Evolutionary conservation across 2,888 invertebrate species (phyloP).

Genomic region (Cabera pusaria): DNA sequence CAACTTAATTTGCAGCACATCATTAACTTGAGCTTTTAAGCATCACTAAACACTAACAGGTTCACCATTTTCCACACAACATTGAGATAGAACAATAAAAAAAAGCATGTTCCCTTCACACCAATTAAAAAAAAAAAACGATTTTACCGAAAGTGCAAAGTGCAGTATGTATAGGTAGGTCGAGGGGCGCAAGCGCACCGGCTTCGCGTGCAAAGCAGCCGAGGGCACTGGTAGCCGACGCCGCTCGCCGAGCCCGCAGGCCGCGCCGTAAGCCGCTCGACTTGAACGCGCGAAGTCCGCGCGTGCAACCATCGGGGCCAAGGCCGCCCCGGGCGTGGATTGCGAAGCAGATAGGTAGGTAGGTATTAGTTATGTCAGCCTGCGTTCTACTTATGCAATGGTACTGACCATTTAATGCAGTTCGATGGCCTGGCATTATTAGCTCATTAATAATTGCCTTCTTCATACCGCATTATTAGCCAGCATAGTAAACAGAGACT

Average conservation of each 20-base stretch:
- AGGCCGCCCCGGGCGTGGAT: slow-evolving; percentile 61
- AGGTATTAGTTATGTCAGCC: slow-evolving; percentile 75
- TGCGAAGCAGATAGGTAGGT: slow-evolving; percentile 59
- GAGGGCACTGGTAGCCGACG: slow-evolving; percentile 41
- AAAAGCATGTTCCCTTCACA: neutral
- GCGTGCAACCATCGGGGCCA: slow-evolving; percentile 63
- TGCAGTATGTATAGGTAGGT: slow-evolving; percentile 24
- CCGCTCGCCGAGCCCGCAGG: slow-evolving; percentile 7
- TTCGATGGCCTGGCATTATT: slow-evolving; percentile 61
- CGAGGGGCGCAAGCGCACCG: slow-evolving; percentile 44
- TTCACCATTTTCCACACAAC: slow-evolving; percentile 5
- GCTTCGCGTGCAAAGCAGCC: slow-evolving; percentile 40
- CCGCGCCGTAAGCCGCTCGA: slow-evolving; percentile 6
- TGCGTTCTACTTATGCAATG: slow-evolving; percentile 80
- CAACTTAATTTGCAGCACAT: slow-evolving; percentile 1
- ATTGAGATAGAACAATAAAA: neutral
- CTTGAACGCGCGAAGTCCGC: slow-evolving; percentile 31
- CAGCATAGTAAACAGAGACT: slow-evolving; percentile 1
- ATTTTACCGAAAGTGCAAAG: slow-evolving; percentile 40
- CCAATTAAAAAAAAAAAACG: no score
- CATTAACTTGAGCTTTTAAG: slow-evolving; percentile 2
- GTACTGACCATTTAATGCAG: slow-evolving; percentile 66
- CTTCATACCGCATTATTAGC: slow-evolving; percentile 12
- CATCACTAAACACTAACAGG: slow-evolving; percentile 6
- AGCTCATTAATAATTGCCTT: slow-evolving; percentile 29